phyloP scores from a whole-genome alignment of 2,888 invertebrate genomes.

The Biston betularia region DNA sequence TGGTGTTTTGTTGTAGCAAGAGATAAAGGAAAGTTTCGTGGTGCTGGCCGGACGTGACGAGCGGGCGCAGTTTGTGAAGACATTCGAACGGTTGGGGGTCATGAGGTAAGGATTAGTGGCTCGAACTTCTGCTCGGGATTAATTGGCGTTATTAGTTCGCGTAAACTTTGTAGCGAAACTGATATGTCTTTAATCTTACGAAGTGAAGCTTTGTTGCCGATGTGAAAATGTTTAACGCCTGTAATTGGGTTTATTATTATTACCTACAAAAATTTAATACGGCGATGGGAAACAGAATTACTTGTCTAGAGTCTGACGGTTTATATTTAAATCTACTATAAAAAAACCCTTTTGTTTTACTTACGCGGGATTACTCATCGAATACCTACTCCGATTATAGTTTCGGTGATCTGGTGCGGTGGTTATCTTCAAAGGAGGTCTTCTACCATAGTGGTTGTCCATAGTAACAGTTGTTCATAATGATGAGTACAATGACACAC shows the following conservation, averaged over 20 bases:
- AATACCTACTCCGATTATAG: no score
- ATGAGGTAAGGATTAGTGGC: slow-evolving; percentile 62
- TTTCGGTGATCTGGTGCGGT: no score
- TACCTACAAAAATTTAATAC: no score
- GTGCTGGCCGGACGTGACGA: slow-evolving; percentile 59
- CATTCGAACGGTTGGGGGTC: slow-evolving; percentile 70
- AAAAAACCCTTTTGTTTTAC: no score
- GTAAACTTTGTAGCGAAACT: slow-evolving; percentile 32
- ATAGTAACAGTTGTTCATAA: no score
- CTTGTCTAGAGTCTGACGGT: no score
- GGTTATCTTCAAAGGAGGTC: no score
- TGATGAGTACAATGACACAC: no score
- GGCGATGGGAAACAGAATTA: no score
- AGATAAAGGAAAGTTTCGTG: slow-evolving; percentile 81
- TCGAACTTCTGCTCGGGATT: slow-evolving; percentile 30
- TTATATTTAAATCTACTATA: no score
- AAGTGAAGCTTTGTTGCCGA: slow-evolving; percentile 20
- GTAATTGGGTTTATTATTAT: slow-evolving; percentile 1
- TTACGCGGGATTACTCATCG: no score
- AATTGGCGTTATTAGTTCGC: slow-evolving; percentile 36
- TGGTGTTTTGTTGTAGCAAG: slow-evolving; percentile 69
- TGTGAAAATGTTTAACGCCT: slow-evolving; percentile 3
- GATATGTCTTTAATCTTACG: slow-evolving; percentile 40
- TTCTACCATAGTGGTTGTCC: no score
- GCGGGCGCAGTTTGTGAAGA: slow-evolving; percentile 56